A percentile compares a stretch with the other conserved stretches of the same genome.
Evolutionary conservation across 2,888 invertebrate species (phyloP).

Genomic region (Onchidella celtica): DNA sequence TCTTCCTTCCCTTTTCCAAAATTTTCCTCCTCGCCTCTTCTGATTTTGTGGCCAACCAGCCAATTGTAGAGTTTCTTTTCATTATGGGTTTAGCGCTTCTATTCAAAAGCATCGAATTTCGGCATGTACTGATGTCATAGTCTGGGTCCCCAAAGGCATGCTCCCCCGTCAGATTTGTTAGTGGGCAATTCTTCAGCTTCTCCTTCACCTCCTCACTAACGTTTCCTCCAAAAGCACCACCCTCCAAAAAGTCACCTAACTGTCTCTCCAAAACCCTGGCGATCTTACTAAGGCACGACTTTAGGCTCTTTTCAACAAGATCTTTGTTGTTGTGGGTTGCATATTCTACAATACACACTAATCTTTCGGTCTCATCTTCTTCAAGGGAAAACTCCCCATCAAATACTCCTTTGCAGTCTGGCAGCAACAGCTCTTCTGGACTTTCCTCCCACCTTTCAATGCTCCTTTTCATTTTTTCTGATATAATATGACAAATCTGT

Average conservation of each 20-base stretch:
- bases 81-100: not conserved
- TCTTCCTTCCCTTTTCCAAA: not conserved
- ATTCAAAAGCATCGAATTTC: not conserved
- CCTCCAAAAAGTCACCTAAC: not conserved
- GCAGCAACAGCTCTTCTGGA: not conserved
- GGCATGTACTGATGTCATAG: not conserved
- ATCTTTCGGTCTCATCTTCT: too few relatives aligned
- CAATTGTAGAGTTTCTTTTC: not conserved
- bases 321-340: too few relatives aligned
- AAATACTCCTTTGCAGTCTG: not conserved
- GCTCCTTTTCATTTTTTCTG: not conserved
- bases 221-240: not conserved
- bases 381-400: not conserved
- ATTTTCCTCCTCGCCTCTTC: not conserved
- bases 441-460: not conserved
- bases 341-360: too few relatives aligned
- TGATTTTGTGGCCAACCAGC: not conserved
- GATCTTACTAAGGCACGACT: too few relatives aligned
- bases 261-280: not conserved
- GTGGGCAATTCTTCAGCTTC: not conserved
- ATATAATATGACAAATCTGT: not conserved
- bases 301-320: too few relatives aligned
- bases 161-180: constrained; percentile 1
- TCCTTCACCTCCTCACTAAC: not conserved
- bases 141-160: not conserved